phyloP scores from a whole-genome alignment of 2,797 vertebrate genomes.

The Lacerta viridis region DNA sequence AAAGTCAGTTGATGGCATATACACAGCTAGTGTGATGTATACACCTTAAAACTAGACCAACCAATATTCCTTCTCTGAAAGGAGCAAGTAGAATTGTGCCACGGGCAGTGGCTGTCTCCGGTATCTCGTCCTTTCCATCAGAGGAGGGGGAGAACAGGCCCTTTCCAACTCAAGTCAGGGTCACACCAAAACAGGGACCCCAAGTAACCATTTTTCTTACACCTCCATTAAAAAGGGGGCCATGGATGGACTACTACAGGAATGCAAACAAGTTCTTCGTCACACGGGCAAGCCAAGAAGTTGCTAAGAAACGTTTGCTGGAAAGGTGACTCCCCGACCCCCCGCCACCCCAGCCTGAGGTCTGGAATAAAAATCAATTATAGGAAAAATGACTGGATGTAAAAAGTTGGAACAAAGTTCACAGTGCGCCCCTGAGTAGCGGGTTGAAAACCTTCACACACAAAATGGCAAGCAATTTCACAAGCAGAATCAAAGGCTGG shows the following conservation, averaged over 20 bases:
- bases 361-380: too few relatives aligned
- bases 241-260: neutral
- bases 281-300: neutral
- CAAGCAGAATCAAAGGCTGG: neutral
- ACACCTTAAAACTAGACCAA: neutral
- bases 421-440: too few relatives aligned
- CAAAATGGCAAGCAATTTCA: too few relatives aligned
- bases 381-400: too few relatives aligned
- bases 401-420: too few relatives aligned
- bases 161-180: conserved; percentile 25
- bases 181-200: neutral
- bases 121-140: neutral
- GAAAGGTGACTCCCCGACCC: neutral
- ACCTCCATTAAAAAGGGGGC: neutral
- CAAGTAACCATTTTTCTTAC: neutral
- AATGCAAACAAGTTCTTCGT: neutral
- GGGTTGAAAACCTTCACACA: neutral
- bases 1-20: neutral
- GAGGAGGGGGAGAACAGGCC: neutral
- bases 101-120: neutral
- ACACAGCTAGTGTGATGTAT: conserved; percentile 19
- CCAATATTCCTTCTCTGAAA: conserved; percentile 28
- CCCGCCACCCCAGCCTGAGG: neutral
- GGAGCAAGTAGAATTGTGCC: conserved; percentile 26
- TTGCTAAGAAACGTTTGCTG: too few relatives aligned